Evolutionary conservation across 2,113 vertebrate genomes (phyloP), one percentile per base, ranked within the genome.

Genomic region (Leptocoma aspasia): DNA sequence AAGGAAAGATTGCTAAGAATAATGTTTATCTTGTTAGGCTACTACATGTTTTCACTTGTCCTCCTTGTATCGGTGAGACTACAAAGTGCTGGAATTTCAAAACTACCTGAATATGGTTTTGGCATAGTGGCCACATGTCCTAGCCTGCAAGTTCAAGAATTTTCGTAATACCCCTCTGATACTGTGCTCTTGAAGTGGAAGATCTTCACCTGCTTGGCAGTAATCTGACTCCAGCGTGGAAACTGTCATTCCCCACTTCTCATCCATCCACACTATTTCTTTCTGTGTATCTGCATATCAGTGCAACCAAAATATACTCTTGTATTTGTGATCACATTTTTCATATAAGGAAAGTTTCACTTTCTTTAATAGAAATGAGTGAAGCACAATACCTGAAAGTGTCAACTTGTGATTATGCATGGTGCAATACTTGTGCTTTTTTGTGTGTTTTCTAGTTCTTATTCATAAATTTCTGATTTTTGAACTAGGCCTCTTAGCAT

Each of bases 401-500:
- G 39, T 39, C 39, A 39, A 39, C 39, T 37, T 37, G 59, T 75
- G 33, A n/a, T 73, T 79, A 20, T 37, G 61, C 52, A 44, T 88
- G 72, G 85, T 92, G 89, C 70, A 94, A 47, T 47, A 77, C 28
- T 61, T 28, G 22, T 41, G 19, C 8, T 57, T 69, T 57, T 91
- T 80, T 75, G 13, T 47, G 10, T 64, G 24, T 68, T 95, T 52
- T 54, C 64, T 95, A 66, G 49, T 91, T 96, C 80, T 89, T 47
- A 78, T 94, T 96, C 93, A 94, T 96, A 61, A 71, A 77, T 78
- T 66, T 86, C 26, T 96, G 68, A 53, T 92, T 94, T 94, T 61
- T 56, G 93, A 84, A 89, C 70, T 89, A 56, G 47, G 66, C 42
- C 37, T 79, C 82, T 86, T 82, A 86, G 20, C 75, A 78, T 82